phyloP scores from a whole-genome alignment of 2,888 invertebrate genomes.

The Tromatobia lineatoria region DNA sequence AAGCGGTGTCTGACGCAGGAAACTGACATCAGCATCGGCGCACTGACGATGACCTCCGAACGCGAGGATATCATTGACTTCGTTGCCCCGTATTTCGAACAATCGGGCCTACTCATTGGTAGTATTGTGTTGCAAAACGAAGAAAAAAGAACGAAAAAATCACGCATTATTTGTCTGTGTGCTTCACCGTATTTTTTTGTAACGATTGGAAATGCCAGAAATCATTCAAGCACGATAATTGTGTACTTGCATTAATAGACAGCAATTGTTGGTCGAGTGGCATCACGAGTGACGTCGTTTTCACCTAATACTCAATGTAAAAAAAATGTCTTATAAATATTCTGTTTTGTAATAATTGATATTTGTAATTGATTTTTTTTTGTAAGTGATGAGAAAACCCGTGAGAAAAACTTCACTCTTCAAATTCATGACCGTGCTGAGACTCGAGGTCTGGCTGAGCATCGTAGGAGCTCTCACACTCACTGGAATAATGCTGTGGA shows the following conservation, averaged over 20 bases:
- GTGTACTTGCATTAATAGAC: background rate
- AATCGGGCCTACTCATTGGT: constrained; percentile 96
- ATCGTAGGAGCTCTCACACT: constrained; percentile 93
- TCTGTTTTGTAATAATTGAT: constrained; percentile 16
- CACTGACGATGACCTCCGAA: constrained; percentile 96
- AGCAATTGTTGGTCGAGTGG: background rate
- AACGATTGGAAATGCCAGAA: background rate
- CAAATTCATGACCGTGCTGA: constrained; percentile 97
- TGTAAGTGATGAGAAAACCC: constrained; percentile 93
- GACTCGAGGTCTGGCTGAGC: constrained; percentile 95
- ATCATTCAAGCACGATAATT: constrained; percentile 13
- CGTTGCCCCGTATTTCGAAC: constrained; percentile 96
- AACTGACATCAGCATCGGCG: constrained; percentile 93
- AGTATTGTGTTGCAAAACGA: constrained; percentile 67
- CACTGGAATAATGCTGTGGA: constrained; percentile 95
- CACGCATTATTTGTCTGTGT: constrained; percentile 20
- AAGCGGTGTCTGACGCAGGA: constrained; percentile 86
- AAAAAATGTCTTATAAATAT: background rate
- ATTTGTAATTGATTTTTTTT: constrained; percentile 64
- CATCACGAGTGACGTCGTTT: constrained; percentile 10
- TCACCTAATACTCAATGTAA: background rate
- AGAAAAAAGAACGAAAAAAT: constrained; percentile 5
- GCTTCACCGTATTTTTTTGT: constrained; percentile 10
- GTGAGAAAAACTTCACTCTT: constrained; percentile 93
- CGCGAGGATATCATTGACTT: constrained; percentile 96